A percentile compares a stretch with the other conserved stretches of the same genome.
phyloP scores from a whole-genome alignment of 2,113 vertebrate species.

The Nesoenas mayeri region DNA sequence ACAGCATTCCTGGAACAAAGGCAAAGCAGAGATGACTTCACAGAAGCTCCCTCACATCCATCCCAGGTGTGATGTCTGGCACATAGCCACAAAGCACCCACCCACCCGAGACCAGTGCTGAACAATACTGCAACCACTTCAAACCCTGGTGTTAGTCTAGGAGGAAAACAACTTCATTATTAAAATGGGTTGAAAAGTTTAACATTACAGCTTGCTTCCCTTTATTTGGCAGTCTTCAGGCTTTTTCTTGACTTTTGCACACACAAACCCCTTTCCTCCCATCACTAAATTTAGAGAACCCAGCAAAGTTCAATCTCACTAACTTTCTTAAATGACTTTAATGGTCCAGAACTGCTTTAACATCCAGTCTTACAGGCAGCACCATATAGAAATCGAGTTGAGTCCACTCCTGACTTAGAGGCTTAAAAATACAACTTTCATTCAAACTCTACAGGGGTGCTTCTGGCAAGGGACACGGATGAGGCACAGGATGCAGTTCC shows the following conservation, averaged over 20 bases:
- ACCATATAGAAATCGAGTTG: background rate
- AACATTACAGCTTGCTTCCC: background rate
- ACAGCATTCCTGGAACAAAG: background rate
- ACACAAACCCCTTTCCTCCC: background rate
- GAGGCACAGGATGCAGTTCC: background rate
- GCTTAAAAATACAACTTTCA: background rate
- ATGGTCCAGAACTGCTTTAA: background rate
- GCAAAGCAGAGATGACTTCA: background rate
- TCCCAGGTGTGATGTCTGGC: background rate
- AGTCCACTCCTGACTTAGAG: background rate
- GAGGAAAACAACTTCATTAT: rapidly evolving
- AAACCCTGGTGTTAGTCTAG: background rate
- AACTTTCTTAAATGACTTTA: background rate
- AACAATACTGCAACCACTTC: background rate
- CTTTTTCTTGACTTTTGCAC: background rate
- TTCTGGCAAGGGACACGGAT: background rate
- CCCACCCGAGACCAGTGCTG: background rate
- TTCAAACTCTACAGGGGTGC: background rate
- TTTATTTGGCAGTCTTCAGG: background rate
- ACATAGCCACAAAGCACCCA: background rate
- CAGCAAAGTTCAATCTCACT: background rate
- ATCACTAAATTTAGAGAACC: background rate
- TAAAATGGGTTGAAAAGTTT: background rate
- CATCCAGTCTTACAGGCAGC: background rate
- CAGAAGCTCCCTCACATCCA: background rate